phyloP scores from a whole-genome alignment of 2,797 vertebrate genomes.

The Molossus molossus region DNA sequence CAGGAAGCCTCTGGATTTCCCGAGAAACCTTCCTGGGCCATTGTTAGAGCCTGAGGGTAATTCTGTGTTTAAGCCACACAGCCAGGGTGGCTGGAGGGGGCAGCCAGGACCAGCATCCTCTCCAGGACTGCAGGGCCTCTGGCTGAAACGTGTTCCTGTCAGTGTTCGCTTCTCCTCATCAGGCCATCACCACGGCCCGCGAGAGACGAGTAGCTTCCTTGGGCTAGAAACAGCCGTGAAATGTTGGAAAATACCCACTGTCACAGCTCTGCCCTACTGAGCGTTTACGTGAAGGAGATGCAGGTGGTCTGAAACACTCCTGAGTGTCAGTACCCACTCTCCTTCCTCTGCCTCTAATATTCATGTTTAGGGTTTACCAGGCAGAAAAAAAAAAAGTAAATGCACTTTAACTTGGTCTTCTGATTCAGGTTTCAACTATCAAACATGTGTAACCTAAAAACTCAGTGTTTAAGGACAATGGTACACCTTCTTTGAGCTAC shows the following conservation, averaged over 20 bases:
- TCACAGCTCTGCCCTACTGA: not conserved
- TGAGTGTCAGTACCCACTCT: not conserved
- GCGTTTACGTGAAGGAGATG: not conserved
- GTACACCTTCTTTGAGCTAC: not conserved
- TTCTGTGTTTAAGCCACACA: not conserved
- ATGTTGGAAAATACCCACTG: not conserved
- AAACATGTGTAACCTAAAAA: not conserved
- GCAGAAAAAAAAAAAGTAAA: slow-evolving; percentile 19
- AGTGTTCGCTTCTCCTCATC: not conserved
- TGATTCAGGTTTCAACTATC: not conserved
- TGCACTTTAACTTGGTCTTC: not conserved
- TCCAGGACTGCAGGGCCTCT: not conserved
- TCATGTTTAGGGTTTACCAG: not conserved
- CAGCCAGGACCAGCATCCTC: not conserved
- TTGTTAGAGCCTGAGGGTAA: not conserved
- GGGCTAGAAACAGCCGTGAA: not conserved
- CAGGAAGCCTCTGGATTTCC: not conserved
- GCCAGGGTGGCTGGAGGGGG: not conserved
- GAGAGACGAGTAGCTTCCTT: not conserved
- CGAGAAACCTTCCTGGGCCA: not conserved
- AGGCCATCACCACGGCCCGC: not conserved
- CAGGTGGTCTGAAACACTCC: not conserved
- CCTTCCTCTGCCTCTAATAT: not conserved
- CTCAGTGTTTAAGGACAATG: not conserved
- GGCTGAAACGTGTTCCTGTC: not conserved